Evolutionary conservation across 2,113 vertebrate genomes (phyloP).

Genomic region (Pantherophis guttatus): DNA sequence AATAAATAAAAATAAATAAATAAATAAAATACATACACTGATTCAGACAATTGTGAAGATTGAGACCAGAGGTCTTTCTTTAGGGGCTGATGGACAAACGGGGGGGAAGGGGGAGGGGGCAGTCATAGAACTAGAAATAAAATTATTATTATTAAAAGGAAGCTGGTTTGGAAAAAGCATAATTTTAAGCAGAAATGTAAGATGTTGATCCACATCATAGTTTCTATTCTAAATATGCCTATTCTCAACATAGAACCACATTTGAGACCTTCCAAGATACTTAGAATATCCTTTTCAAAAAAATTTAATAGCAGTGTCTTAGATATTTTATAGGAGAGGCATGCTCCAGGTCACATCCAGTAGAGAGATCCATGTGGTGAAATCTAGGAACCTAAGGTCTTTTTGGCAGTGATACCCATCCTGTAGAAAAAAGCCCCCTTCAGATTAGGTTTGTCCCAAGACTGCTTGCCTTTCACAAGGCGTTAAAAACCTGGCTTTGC

Average conservation of each 20-base stretch:
- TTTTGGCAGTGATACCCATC: not conserved
- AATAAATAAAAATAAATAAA: too few species aligned
- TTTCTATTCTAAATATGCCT: not conserved
- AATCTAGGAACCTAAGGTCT: not conserved
- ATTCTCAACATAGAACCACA: not conserved
- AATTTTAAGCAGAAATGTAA: not conserved
- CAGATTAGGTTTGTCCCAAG: not conserved
- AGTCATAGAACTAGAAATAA: not conserved
- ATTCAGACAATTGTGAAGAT: not conserved
- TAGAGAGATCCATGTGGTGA: not conserved
- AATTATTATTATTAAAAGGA: not conserved
- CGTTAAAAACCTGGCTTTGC: not conserved
- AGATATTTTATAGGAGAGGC: not conserved
- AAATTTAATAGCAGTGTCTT: not conserved
- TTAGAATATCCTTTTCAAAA: not conserved
- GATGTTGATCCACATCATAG: not conserved
- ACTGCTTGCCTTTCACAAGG: not conserved
- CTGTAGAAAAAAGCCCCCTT: not conserved
- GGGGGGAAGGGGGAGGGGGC: too few species aligned
- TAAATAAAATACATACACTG: not conserved
- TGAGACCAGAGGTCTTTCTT: not conserved
- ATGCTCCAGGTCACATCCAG: not conserved
- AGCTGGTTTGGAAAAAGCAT: not conserved
- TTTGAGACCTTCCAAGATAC: not conserved
- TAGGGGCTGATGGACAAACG: not conserved